These are phyloP conservation scores for Phrynocephalus versicolor DNA, from an alignment of 2,113 vertebrate genomes.

Conservation along the genomic window DNA sequence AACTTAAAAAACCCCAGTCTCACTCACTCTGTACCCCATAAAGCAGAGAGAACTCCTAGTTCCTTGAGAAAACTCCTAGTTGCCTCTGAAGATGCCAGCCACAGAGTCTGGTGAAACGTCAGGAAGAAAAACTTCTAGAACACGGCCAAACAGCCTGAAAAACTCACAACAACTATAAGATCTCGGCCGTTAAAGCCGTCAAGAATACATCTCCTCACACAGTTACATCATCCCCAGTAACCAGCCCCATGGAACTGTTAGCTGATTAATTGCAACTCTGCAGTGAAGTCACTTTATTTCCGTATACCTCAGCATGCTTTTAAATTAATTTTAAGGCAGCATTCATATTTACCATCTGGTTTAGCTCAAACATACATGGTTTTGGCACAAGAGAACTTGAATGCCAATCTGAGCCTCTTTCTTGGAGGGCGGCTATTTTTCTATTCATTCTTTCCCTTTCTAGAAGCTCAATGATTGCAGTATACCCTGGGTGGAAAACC, in stretches of 20 bases:
- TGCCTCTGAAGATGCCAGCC: too few species aligned
- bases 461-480: neutral
- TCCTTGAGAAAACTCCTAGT: too few species aligned
- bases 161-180: too few species aligned
- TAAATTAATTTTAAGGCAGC: slow-evolving; percentile 72
- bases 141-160: too few species aligned
- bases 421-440: neutral
- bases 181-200: too few species aligned
- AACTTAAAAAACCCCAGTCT: too few species aligned
- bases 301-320: slow-evolving; percentile 67
- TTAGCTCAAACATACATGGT: slow-evolving; percentile 61
- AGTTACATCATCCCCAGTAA: slow-evolving; percentile 59
- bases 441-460: slow-evolving; percentile 5
- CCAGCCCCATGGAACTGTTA: slow-evolving; percentile 51
- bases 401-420: slow-evolving; percentile 32
- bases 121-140: too few species aligned
- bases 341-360: slow-evolving; percentile 74
- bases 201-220: slow-evolving; percentile 57
- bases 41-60: too few species aligned
- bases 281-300: slow-evolving; percentile 57
- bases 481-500: neutral
- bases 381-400: slow-evolving; percentile 58
- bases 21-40: too few species aligned
- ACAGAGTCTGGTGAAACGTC: too few species aligned
- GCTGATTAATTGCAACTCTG: slow-evolving; percentile 70